Evolutionary conservation across 1,140 invertebrate genomes (phyloP).

Genomic region (Diachasmimorpha longicaudata): DNA sequence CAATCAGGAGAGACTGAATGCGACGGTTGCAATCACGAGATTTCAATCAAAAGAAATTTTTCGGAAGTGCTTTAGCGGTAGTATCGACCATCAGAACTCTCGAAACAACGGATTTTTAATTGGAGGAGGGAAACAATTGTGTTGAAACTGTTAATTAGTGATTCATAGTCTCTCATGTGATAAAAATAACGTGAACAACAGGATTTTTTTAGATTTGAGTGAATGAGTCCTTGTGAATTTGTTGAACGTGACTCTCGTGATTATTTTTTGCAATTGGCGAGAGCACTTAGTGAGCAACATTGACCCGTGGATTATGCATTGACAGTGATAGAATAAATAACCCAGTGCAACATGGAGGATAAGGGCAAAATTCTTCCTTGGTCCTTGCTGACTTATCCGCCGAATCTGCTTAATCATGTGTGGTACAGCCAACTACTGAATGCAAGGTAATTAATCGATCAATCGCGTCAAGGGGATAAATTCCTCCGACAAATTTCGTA

Average conservation of each 20-base stretch:
- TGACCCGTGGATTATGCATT: background rate
- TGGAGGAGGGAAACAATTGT: too few relatives aligned
- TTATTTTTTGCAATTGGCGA: background rate
- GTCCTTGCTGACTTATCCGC: slow-evolving; percentile 54
- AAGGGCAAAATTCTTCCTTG: slow-evolving; percentile 58
- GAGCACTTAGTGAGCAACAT: background rate
- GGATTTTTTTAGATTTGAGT: background rate
- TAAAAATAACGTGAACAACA: too few relatives aligned
- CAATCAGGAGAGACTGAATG: background rate
- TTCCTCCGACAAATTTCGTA: too few relatives aligned
- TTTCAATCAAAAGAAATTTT: background rate
- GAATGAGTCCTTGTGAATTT: background rate
- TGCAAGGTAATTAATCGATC: slow-evolving; percentile 49
- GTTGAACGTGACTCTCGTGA: background rate
- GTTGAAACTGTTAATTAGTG: background rate
- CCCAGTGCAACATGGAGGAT: slow-evolving; percentile 51
- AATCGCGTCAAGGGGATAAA: too few relatives aligned
- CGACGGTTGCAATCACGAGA: background rate
- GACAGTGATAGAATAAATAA: background rate
- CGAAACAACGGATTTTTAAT: too few relatives aligned
- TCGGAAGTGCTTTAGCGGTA: too few relatives aligned
- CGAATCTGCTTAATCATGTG: slow-evolving; percentile 55
- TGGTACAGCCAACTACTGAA: slow-evolving; percentile 59
- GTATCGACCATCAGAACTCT: too few relatives aligned
- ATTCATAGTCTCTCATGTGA: too few relatives aligned